These are phyloP conservation scores for human DNA, from an alignment of 2,113 vertebrate species.

Conservation along the genomic window GRCh38 chr5:94059501-94060000, in stretches of 20 bases:
- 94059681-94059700: background rate
- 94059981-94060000: background rate
- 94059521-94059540: too few relatives aligned
- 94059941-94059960: background rate
- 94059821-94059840: background rate
- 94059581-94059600: too few relatives aligned
- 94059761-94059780: background rate
- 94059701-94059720: background rate
- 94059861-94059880: background rate
- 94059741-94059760: background rate
- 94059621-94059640: too few relatives aligned
- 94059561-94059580: too few relatives aligned
- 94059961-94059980: background rate
- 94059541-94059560: too few relatives aligned
- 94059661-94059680: background rate
- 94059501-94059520: too few relatives aligned
- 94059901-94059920: background rate
- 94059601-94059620: too few relatives aligned
- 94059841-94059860: background rate
- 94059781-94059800: background rate
- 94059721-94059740: background rate
- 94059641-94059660: background rate
- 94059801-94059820: background rate
- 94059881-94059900: background rate
- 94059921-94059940: background rate